These are phyloP conservation scores for Tetragonisca angustula DNA, from an alignment of 2,888 invertebrate genomes.

Conservation along the genomic window DNA sequence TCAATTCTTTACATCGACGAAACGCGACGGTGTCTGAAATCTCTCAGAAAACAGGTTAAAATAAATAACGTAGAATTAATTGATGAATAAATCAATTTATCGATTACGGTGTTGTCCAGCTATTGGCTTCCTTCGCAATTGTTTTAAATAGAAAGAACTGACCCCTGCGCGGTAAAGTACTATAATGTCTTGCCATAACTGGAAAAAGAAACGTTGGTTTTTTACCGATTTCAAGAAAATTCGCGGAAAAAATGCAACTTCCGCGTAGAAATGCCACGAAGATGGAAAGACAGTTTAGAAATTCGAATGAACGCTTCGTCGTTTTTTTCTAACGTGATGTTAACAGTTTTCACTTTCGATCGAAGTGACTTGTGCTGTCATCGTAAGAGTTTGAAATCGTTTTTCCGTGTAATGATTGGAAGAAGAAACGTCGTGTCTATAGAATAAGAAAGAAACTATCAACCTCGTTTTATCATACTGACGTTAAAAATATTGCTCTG, in stretches of 20 bases:
- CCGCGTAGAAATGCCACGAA: too few species aligned
- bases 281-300: not conserved
- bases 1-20: too few species aligned
- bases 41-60: too few species aligned
- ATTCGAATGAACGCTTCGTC: not conserved
- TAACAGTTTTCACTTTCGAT: constrained; percentile 12
- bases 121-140: too few species aligned
- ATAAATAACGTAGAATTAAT: too few species aligned
- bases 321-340: not conserved
- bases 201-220: not conserved
- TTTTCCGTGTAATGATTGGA: constrained; percentile 6
- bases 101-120: too few species aligned
- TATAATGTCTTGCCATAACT: too few species aligned
- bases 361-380: not conserved
- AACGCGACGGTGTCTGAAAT: too few species aligned
- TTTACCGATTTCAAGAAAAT: too few species aligned
- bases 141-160: too few species aligned
- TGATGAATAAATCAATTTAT: too few species aligned
- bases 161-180: too few species aligned
- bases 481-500: not conserved
- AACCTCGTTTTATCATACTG: not conserved
- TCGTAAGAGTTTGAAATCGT: constrained; percentile 11
- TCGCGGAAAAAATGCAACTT: not conserved
- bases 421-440: not conserved
- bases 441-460: not conserved